phyloP scores from a whole-genome alignment of 1,140 invertebrate species.

The Theocolax elegans region DNA sequence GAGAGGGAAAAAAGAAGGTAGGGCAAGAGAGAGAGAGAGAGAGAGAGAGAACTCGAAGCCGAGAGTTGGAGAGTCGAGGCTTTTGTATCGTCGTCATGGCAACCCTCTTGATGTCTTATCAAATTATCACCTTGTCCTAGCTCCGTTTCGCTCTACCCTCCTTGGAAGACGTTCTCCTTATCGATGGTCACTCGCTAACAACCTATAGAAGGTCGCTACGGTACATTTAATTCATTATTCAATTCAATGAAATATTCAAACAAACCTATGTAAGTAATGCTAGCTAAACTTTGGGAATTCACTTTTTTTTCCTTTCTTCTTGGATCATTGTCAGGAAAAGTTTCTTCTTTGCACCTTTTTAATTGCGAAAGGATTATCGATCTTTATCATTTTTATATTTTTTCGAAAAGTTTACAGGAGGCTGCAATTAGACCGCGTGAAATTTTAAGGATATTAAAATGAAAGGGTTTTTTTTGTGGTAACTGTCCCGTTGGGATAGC shows the following conservation, averaged over 20 bases:
- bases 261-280: no score
- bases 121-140: conserved; percentile 65
- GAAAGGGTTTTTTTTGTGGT: background rate
- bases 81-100: conserved; percentile 65
- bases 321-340: background rate
- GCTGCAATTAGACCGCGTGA: background rate
- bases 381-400: conserved; percentile 29
- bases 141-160: conserved; percentile 39
- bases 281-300: background rate
- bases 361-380: background rate
- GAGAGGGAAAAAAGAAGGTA: conserved; percentile 42
- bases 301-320: conserved; percentile 11
- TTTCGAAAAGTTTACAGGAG: no score
- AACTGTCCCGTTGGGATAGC: background rate
- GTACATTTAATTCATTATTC: conserved; percentile 69
- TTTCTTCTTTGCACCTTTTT: conserved; percentile 27
- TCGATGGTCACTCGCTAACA: conserved; percentile 62
- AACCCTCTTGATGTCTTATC: conserved; percentile 68
- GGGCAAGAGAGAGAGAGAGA: conserved; percentile 49
- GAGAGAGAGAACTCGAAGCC: conserved; percentile 45
- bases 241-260: conserved; percentile 62
- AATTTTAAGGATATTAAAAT: conserved; percentile 3
- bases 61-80: conserved; percentile 48
- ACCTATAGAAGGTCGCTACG: conserved; percentile 54
- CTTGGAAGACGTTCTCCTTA: background rate